These are phyloP conservation scores for Matsumurasca onukii DNA, from an alignment of 1,140 invertebrate species.

Conservation along the genomic window DNA sequence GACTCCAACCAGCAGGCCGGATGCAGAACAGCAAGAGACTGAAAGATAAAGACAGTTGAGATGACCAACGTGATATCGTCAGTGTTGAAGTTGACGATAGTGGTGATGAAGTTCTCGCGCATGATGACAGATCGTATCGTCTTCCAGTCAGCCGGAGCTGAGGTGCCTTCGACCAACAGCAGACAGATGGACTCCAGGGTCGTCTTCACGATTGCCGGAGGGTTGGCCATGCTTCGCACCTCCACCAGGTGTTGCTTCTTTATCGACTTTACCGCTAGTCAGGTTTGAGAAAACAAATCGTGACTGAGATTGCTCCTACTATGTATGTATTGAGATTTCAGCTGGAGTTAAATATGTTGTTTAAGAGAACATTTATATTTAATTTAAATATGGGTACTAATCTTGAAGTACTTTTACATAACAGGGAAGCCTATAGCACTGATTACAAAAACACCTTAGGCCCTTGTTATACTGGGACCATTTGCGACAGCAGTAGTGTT, in stretches of 20 bases:
- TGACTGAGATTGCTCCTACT: too few species aligned
- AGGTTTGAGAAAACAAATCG: too few species aligned
- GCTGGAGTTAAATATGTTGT: too few species aligned
- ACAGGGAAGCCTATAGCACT: too few species aligned
- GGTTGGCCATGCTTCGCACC: conserved; percentile 96
- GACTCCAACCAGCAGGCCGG: neutral
- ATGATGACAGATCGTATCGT: conserved; percentile 96
- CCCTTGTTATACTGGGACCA: too few species aligned
- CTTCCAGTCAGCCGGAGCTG: conserved; percentile 84
- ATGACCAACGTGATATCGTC: conserved; percentile 94
- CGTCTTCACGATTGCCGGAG: conserved; percentile 95
- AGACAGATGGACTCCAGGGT: conserved; percentile 98
- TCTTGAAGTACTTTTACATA: too few species aligned
- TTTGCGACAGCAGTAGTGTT: too few species aligned
- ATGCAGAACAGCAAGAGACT: neutral
- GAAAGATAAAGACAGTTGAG: conserved; percentile 23
- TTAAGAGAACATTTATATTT: too few species aligned
- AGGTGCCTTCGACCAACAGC: conserved; percentile 94
- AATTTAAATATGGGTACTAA: too few species aligned
- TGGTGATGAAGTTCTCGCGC: conserved; percentile 99
- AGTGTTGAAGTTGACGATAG: conserved; percentile 98
- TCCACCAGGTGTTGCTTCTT: conserved; percentile 99
- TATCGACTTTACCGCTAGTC: conserved; percentile 96
- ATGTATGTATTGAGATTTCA: too few species aligned
- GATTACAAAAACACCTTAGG: too few species aligned